Percentiles rank a stretch among this genome's conserved stretches.
These are phyloP conservation scores for Sclerodermus sp. DNA, from an alignment of 2,888 invertebrate genomes.

Conservation along the genomic window DNA sequence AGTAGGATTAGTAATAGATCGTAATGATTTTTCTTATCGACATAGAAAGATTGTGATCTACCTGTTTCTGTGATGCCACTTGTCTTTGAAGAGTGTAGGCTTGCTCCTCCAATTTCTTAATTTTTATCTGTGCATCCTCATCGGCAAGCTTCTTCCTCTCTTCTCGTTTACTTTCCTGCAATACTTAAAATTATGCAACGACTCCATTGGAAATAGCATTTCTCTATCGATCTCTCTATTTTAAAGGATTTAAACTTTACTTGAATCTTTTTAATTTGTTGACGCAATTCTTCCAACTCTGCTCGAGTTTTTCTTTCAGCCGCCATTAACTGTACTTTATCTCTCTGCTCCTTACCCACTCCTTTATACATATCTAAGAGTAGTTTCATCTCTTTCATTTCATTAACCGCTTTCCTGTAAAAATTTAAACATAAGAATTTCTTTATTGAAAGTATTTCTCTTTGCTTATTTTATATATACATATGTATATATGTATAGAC, in stretches of 20 bases:
- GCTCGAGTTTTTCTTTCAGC: constrained; percentile 88
- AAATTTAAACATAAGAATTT: not conserved
- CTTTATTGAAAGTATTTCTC: not conserved
- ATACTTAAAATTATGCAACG: no score
- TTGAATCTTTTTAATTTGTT: constrained; percentile 84
- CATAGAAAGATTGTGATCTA: constrained; percentile 39
- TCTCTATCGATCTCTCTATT: not conserved
- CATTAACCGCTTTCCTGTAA: constrained; percentile 83
- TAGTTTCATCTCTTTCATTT: constrained; percentile 92
- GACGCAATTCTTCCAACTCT: constrained; percentile 86
- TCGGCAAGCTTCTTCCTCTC: constrained; percentile 88
- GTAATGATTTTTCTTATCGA: not conserved
- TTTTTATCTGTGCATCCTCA: constrained; percentile 91
- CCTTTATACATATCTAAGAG: constrained; percentile 96
- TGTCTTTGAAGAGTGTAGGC: constrained; percentile 90
- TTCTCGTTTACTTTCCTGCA: constrained; percentile 86
- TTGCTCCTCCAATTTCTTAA: constrained; percentile 92
- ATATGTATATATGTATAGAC: not conserved
- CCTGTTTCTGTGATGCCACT: constrained; percentile 81
- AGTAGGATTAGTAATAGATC: no score
- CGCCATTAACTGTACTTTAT: constrained; percentile 95
- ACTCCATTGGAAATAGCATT: no score
- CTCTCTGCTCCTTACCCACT: constrained; percentile 93
- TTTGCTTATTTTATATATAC: no score
- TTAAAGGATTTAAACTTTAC: constrained; percentile 48